These are phyloP conservation scores for Lophius piscatorius DNA, from an alignment of 2,113 vertebrate species.

Conservation along the genomic window DNA sequence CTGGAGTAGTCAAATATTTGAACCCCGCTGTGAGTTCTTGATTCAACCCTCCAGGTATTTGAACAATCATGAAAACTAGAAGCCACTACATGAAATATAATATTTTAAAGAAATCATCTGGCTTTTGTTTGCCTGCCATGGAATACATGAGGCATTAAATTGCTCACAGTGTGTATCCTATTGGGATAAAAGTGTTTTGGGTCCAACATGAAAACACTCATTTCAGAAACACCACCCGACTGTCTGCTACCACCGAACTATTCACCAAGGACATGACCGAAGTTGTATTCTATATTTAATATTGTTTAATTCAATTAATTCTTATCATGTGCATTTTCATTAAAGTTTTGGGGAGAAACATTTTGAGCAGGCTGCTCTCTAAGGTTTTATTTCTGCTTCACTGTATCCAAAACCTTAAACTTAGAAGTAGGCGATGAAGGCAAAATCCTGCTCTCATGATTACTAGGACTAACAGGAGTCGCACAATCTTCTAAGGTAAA, in stretches of 20 bases:
- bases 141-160: conserved; percentile 55
- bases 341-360: background rate
- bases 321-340: background rate
- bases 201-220: no score
- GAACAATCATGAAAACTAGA: background rate
- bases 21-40: conserved; percentile 3
- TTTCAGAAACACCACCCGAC: conserved; percentile 8
- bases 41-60: conserved; percentile 16
- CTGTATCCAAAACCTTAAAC: no score
- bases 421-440: no score
- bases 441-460: no score
- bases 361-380: background rate
- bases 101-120: conserved; percentile 28
- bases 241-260: background rate
- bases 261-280: no score
- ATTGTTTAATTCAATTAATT: background rate
- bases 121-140: conserved; percentile 29
- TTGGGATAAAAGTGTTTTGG: conserved; percentile 6
- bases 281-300: background rate
- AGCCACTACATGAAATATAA: conserved; percentile 4
- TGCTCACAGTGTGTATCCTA: conserved; percentile 37
- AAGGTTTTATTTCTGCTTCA: no score
- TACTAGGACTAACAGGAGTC: conserved; percentile 15
- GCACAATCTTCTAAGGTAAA: conserved; percentile 54
- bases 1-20: conserved; percentile 31